phyloP scores from a whole-genome alignment of 2,113 vertebrate species.

The Atherinomorus stipes region DNA sequence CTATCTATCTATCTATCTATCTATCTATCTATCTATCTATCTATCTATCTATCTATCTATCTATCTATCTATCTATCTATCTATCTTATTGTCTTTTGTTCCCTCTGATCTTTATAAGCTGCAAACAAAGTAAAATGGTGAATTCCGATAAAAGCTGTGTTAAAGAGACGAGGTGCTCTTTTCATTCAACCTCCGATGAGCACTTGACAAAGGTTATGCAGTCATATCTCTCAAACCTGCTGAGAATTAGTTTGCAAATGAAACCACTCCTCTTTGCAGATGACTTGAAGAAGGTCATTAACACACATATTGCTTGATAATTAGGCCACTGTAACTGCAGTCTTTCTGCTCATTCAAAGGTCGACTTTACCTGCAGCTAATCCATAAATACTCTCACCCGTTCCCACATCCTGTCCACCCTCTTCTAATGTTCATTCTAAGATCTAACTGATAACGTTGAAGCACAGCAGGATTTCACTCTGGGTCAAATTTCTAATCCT shows the following conservation, averaged over 20 bases:
- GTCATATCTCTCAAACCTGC: conserved; percentile 40
- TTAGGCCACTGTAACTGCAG: conserved; percentile 47
- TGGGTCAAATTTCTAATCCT: conserved; percentile 33
- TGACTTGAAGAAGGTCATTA: conserved; percentile 57
- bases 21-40: no score
- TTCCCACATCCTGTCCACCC: conserved; percentile 10
- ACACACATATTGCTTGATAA: conserved; percentile 49
- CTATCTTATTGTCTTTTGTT: conserved; percentile 2
- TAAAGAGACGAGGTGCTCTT: conserved; percentile 36
- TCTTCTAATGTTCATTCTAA: conserved; percentile 38
- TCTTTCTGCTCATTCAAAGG: conserved; percentile 36
- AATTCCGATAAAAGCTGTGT: conserved; percentile 25
- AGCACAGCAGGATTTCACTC: conserved; percentile 35
- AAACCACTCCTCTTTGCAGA: conserved; percentile 28
- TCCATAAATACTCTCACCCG: conserved; percentile 17
- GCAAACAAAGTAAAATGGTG: conserved; percentile 27
- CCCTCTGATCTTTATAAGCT: conserved; percentile 1
- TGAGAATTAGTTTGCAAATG: conserved; percentile 50
- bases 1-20: no score
- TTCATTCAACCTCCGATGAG: conserved; percentile 57
- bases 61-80: no score
- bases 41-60: no score
- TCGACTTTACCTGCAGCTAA: conserved; percentile 41
- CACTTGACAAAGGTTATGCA: conserved; percentile 55
- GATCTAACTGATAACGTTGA: conserved; percentile 30